Evolutionary conservation across 2,113 vertebrate species (phyloP), one percentile per base, ranked within the genome.

Genomic region (Recurvirostra avosetta): DNA sequence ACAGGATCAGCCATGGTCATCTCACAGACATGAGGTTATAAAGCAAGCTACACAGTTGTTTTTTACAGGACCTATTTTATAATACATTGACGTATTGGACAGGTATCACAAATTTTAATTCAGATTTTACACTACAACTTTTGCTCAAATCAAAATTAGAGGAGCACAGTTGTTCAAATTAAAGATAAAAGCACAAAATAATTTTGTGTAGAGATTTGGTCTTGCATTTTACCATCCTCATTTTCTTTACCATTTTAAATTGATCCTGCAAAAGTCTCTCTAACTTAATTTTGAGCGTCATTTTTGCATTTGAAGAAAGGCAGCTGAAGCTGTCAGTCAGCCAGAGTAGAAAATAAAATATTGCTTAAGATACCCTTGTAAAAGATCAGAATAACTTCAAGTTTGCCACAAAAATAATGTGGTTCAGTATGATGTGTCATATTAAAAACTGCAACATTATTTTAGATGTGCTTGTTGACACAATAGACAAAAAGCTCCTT

Each of bases 71-170:
- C 0, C 0, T 12, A 6, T 75, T 95, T 91, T 75, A 32, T 8
- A 71, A 47, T 18, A 62, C 17, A 7, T 12, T 6, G 4, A 12
- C 0, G 0, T 20, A n/a, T 1, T 47, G 11, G 23, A 52, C 11
- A 52, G 5, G 5, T 34, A 45, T 25, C 25, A 41, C 6, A 36
- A 8, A 19, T 41, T 78, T 92, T 5, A 71, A 75, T 52, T 63
- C 43, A 38, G 34, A 45, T 21, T 66, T 75, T 26, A 71, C 47
- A 47, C 7, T 26, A 20, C 17, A 61, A 6, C 7, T 52, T 47
- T 12, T 41, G 21, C 49, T n/a, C 3, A 40, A 78, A 75, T 65
- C 23, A 74, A 74, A 80, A 80, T 38, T 25, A 84, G 50, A 47
- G 14, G 22, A 50, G 8, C 8, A 62, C 8, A 36, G 9, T 40